Base-by-base conservation (phyloP, 2,888 invertebrate species). In the Hirtodrosophila duncani region DNA sequence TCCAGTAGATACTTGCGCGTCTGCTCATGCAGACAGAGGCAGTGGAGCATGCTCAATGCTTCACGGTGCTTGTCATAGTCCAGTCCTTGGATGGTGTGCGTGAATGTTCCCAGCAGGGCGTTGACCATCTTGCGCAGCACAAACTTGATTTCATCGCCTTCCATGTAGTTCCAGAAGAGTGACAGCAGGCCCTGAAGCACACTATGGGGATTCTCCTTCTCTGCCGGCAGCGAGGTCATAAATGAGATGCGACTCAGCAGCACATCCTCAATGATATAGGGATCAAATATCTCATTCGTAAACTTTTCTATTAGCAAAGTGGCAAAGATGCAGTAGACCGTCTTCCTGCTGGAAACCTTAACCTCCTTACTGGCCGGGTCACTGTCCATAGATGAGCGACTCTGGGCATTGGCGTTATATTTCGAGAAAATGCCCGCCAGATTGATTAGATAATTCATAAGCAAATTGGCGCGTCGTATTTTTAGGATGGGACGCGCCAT, bases 211-310 rank as follows among this genome's bases (percentile, higher is more conserved):
- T 74, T 75, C n/a, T 83, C 80, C 16, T 82, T 83, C 27, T 85
- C 85, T 1, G 64, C 38, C 1, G 52, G 7, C 29, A 77, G 17
- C 0, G 55, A 41, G 4, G 63, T 63, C 57, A 86, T 66, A 31
- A 74, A 68, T 6, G 65, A 59, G 6, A 87, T 75, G 33, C 83
- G 74, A 0, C 91, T 90, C 24, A 94, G 86, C 44, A 94, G 87
- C 55, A 92, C 90, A 6, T 90, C 89, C 42, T 94, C 92, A 13
- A 92, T 91, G 9, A 94, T 89, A 77, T 93, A 94, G 0, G 92
- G 89, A 27, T 91, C 87, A 1, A 89, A 89, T 20, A 94, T 84
- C 1, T 90, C 84, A 2, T 89, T 88, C 0, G 91, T 90, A 17
- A 94, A 80, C 53, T 91, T 89, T 29, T 90, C 89, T 6, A 91